Evolutionary conservation across 2,888 invertebrate genomes (phyloP).

Genomic region (Drosophila infuscata): DNA sequence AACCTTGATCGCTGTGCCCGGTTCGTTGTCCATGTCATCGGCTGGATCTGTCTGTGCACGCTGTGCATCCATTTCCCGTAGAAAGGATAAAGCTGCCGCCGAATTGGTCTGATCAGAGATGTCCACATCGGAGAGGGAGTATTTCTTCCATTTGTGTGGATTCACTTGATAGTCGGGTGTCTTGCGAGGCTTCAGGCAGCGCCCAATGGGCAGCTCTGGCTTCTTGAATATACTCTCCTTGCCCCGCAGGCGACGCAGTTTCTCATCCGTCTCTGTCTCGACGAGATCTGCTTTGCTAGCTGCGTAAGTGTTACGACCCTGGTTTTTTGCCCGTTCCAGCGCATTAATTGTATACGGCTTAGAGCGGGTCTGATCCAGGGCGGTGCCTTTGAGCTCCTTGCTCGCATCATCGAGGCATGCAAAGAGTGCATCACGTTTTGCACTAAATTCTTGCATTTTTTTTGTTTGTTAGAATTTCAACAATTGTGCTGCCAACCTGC

Average conservation of each 20-base stretch:
- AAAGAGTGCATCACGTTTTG: constrained; percentile 90
- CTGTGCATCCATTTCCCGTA: constrained; percentile 89
- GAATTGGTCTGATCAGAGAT: constrained; percentile 92
- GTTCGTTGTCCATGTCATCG: constrained; percentile 31
- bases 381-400: constrained; percentile 85
- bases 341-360: constrained; percentile 78
- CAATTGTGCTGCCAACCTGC: constrained; percentile 37
- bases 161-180: constrained; percentile 87
- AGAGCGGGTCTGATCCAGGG: constrained; percentile 79
- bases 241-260: constrained; percentile 79
- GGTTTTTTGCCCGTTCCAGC: constrained; percentile 84
- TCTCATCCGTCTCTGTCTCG: constrained; percentile 45
- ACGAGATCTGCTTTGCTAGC: constrained; percentile 17
- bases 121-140: constrained; percentile 92
- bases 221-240: constrained; percentile 92
- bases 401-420: constrained; percentile 89
- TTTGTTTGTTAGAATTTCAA: constrained; percentile 65
- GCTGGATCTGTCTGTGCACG: constrained; percentile 72
- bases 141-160: constrained; percentile 93
- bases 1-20: constrained; percentile 61
- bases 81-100: constrained; percentile 91
- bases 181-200: constrained; percentile 86
- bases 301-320: constrained; percentile 35
- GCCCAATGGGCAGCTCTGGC: constrained; percentile 88
- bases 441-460: constrained; percentile 85